These are phyloP conservation scores for Ammodytes dubius DNA, from an alignment of 2,113 vertebrate species.

Conservation along the genomic window DNA sequence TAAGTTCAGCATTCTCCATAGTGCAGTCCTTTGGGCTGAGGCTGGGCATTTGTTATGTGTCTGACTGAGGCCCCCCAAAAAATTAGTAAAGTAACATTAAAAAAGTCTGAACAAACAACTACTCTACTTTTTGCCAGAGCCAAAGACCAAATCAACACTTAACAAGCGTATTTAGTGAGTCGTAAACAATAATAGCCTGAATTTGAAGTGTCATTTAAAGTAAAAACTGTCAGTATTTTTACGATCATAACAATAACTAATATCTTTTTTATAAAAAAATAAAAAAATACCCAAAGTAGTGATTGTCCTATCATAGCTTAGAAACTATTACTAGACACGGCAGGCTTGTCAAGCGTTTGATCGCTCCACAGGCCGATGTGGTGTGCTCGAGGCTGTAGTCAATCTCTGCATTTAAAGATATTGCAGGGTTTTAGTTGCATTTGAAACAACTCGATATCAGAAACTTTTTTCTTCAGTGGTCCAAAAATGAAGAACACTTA, in stretches of 20 bases:
- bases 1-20: conserved; percentile 21
- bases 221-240: neutral
- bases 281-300: too few species aligned
- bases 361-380: neutral
- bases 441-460: too few species aligned
- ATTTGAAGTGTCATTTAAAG: neutral
- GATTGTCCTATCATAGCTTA: neutral
- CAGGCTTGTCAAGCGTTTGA: neutral
- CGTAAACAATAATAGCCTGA: neutral
- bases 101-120: neutral
- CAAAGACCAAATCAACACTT: neutral
- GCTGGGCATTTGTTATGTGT: neutral
- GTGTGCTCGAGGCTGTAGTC: neutral
- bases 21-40: neutral
- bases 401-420: neutral
- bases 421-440: too few species aligned
- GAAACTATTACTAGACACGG: neutral
- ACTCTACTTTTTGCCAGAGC: neutral
- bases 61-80: neutral
- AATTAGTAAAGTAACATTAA: neutral
- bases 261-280: too few species aligned
- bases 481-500: too few species aligned
- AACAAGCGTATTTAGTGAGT: neutral
- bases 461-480: too few species aligned
- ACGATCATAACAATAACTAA: neutral